A percentile compares a stretch with the other conserved stretches of the same genome.
Evolutionary conservation across 2,113 vertebrate genomes (phyloP).

Genomic region (Chaetorhynchus papuensis): DNA sequence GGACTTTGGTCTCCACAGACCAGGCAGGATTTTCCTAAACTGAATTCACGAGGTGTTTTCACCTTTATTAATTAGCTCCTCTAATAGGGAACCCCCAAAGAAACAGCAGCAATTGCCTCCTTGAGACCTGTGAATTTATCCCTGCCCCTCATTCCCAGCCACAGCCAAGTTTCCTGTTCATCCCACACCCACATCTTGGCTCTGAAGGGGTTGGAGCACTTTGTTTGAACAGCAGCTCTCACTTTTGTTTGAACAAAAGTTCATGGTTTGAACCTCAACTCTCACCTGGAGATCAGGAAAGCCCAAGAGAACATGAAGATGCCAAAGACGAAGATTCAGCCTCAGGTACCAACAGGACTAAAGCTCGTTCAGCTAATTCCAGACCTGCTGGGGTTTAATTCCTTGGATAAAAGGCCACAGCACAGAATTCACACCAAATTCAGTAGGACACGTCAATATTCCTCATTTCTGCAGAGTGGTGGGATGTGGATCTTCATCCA

Average conservation of each 20-base stretch:
- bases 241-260: too few relatives aligned
- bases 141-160: background rate
- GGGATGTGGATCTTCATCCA: rapidly evolving
- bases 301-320: background rate
- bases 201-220: background rate
- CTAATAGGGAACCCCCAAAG: background rate
- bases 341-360: background rate
- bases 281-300: background rate
- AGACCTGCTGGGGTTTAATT: background rate
- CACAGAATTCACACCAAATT: background rate
- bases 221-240: background rate
- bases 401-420: background rate
- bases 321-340: background rate
- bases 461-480: background rate
- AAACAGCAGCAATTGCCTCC: background rate
- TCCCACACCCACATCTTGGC: background rate
- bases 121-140: background rate
- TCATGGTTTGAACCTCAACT: rapidly evolving
- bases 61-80: background rate
- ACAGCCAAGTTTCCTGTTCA: rapidly evolving
- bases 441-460: rapidly evolving
- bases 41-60: background rate
- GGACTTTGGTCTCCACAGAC: background rate
- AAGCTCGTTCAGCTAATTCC: background rate
- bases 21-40: background rate